A percentile compares a stretch with the other conserved stretches of the same genome.
phyloP scores from a whole-genome alignment of 2,888 invertebrate genomes.

The Cerceris ruficornis region DNA sequence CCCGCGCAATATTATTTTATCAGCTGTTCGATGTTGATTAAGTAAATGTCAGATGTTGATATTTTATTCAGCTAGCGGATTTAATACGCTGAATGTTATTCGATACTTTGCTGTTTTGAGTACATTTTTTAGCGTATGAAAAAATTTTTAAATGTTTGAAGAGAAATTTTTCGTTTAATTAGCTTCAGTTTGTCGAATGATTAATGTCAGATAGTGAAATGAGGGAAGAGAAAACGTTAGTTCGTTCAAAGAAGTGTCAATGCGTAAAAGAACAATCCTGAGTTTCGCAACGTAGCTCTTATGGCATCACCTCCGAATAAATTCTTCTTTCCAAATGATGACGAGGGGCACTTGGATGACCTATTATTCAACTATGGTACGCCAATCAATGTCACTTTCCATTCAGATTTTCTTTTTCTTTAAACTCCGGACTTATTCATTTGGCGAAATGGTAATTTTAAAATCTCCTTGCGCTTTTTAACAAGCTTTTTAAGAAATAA shows the following conservation, averaged over 20 bases:
- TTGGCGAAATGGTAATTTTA: neutral
- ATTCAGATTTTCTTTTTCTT: neutral
- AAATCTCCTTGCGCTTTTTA: neutral
- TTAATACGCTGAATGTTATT: no score
- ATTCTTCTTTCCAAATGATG: constrained; percentile 71
- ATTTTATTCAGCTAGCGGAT: no score
- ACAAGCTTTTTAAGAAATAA: no score
- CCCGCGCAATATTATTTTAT: neutral
- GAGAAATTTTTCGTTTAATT: no score
- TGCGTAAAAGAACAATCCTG: constrained; percentile 53
- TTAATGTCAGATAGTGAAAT: constrained; percentile 18
- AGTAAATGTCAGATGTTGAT: neutral
- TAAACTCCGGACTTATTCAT: neutral
- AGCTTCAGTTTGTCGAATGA: neutral
- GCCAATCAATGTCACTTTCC: constrained; percentile 27
- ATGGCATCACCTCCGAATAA: constrained; percentile 76
- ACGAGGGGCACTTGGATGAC: constrained; percentile 63
- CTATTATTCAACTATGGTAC: constrained; percentile 65
- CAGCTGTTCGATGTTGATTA: neutral
- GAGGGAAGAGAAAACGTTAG: constrained; percentile 2
- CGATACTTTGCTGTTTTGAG: no score
- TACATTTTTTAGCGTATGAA: no score
- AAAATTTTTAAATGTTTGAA: no score
- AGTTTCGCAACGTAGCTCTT: constrained; percentile 65
- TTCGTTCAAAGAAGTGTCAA: constrained; percentile 3